Conservation (phyloP, 2,113 vertebrate species). For the Neodon shergylaensis region DNA sequence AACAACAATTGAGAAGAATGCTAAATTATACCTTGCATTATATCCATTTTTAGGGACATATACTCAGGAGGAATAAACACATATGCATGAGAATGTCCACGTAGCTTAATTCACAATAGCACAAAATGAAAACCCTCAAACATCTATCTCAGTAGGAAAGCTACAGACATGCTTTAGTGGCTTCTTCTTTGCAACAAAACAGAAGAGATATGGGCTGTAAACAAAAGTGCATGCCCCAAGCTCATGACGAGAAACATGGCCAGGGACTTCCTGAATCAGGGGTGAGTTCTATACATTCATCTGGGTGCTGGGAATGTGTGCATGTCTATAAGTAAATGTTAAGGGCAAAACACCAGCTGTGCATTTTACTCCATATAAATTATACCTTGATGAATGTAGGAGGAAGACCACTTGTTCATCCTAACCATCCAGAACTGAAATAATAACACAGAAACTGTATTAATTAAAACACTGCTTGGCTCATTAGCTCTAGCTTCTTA, state of each 20-base stretch:
- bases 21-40: neutral
- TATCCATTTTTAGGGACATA: neutral
- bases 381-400: neutral
- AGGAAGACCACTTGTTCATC: too few species aligned
- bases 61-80: neutral
- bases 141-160: neutral
- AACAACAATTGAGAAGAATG: neutral
- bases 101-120: neutral
- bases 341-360: neutral
- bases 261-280: neutral
- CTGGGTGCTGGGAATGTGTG: accelerated
- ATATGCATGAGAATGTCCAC: neutral
- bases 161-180: neutral
- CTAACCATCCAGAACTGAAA: too few species aligned
- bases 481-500: too few species aligned
- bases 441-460: too few species aligned
- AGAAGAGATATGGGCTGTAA: neutral
- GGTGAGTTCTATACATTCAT: neutral
- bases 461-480: too few species aligned
- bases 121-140: neutral
- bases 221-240: neutral
- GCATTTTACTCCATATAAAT: neutral
- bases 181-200: neutral
- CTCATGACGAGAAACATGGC: neutral
- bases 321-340: neutral